Conservation (phyloP, 2,113 vertebrate species). For the Tetrao urogallus region DNA sequence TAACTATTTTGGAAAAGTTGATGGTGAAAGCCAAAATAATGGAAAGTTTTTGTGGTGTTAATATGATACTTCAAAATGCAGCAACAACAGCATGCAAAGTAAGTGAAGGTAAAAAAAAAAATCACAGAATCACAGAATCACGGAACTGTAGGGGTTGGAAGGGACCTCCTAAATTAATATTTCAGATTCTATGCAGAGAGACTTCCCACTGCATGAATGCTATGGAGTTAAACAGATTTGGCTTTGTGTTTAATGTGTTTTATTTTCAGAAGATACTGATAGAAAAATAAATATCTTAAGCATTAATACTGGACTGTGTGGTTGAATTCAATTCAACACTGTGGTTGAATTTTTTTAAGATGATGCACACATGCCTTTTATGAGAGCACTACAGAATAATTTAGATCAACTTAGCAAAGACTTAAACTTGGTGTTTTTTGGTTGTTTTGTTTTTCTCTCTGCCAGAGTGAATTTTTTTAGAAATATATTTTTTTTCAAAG, state of each 20-base stretch:
- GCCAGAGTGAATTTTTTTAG: not conserved
- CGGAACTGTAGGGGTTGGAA: too few species aligned
- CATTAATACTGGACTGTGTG: not conserved
- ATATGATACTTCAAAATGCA: constrained; percentile 38
- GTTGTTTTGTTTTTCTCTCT: not conserved
- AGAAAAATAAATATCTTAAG: not conserved
- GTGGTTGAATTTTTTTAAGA: not conserved
- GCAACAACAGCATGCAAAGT: constrained; percentile 28
- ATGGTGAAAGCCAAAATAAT: constrained; percentile 26
- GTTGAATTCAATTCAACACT: not conserved
- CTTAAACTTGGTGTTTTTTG: not conserved
- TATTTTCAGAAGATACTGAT: not conserved
- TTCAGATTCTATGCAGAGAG: not conserved
- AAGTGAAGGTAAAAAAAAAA: constrained; percentile 38
- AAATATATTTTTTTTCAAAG: not conserved
- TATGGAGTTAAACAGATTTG: constrained; percentile 1
- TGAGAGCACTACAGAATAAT: not conserved
- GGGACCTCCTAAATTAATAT: too few species aligned
- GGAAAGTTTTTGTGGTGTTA: constrained; percentile 26
- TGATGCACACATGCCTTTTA: not conserved
- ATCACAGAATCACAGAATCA: too few species aligned
- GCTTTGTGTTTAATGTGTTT: not conserved
- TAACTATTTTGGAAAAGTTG: constrained; percentile 3
- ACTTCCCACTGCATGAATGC: not conserved
- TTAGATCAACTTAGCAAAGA: not conserved